phyloP scores from a whole-genome alignment of 2,888 invertebrate species.

The Harpalus rubripes region DNA sequence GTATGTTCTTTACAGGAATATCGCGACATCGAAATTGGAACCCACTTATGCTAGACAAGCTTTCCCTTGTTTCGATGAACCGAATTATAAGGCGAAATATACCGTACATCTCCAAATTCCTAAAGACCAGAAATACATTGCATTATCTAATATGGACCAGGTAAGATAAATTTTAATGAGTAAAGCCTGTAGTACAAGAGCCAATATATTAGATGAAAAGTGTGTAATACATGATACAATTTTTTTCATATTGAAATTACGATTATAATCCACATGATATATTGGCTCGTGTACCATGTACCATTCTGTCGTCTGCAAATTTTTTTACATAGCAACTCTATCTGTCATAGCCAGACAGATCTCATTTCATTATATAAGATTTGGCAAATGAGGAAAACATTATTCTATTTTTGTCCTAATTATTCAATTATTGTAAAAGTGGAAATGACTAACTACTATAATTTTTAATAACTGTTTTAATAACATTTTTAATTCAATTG shows the following conservation, averaged over 20 bases:
- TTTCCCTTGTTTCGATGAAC: slow-evolving; percentile 98
- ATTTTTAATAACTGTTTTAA: not conserved
- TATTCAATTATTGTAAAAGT: slow-evolving; percentile 35
- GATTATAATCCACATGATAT: no score
- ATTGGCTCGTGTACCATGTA: no score
- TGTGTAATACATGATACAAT: no score
- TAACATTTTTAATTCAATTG: not conserved
- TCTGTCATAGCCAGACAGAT: not conserved
- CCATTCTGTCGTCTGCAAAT: no score
- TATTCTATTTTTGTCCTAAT: slow-evolving; percentile 5
- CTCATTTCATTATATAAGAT: not conserved
- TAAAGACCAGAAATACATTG: slow-evolving; percentile 82
- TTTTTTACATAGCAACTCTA: no score
- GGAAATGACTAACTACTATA: not conserved
- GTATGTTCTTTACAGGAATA: slow-evolving; percentile 80
- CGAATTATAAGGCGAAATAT: slow-evolving; percentile 92
- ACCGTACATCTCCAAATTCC: slow-evolving; percentile 88
- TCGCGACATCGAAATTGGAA: slow-evolving; percentile 96
- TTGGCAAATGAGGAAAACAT: not conserved
- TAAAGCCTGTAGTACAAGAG: no score
- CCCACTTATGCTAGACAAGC: slow-evolving; percentile 95
- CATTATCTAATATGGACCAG: slow-evolving; percentile 93
- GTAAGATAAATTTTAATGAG: no score
- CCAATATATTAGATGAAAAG: no score
- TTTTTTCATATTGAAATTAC: no score